Percentiles rank a stretch among this genome's conserved stretches.
Conservation (phyloP, 1,140 invertebrate species). For the Liolophura sinensis region DNA sequence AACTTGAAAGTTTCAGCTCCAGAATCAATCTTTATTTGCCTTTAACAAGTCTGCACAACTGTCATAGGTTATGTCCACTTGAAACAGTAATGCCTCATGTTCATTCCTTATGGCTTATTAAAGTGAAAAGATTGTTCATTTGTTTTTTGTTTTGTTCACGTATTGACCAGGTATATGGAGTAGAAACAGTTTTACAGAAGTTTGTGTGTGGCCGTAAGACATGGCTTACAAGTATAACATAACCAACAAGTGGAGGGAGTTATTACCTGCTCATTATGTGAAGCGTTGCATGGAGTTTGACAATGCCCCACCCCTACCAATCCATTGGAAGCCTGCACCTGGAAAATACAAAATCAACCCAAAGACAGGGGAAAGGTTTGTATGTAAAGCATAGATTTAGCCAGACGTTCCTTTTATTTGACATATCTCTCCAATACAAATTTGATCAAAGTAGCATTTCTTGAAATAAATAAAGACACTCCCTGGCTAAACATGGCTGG, state of each 20-base stretch:
- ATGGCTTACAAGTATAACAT: conserved; percentile 27
- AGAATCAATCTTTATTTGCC: too few relatives aligned
- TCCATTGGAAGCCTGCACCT: conserved; percentile 81
- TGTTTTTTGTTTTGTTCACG: too few relatives aligned
- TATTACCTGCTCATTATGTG: conserved; percentile 81
- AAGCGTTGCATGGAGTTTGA: conserved; percentile 89
- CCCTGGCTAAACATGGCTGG: background rate
- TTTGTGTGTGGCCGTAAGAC: too few relatives aligned
- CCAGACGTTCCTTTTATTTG: conserved; percentile 10
- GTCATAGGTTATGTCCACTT: too few relatives aligned
- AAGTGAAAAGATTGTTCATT: too few relatives aligned
- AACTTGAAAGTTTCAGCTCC: too few relatives aligned
- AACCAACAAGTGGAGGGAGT: conserved; percentile 21
- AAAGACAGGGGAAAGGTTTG: conserved; percentile 71
- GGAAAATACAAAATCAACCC: conserved; percentile 75
- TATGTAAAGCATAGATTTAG: conserved; percentile 31
- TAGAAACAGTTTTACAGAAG: too few relatives aligned
- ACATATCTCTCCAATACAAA: background rate
- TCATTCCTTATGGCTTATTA: too few relatives aligned
- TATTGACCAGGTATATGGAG: too few relatives aligned
- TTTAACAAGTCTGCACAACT: too few relatives aligned
- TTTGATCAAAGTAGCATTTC: conserved; percentile 5
- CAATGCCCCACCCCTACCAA: conserved; percentile 71
- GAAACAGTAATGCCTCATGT: too few relatives aligned
- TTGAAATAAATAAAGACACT: conserved; percentile 31